Percentiles rank a stretch among this genome's conserved stretches.
phyloP scores from a whole-genome alignment of 2,888 invertebrate genomes.

The Erebia ligea region DNA sequence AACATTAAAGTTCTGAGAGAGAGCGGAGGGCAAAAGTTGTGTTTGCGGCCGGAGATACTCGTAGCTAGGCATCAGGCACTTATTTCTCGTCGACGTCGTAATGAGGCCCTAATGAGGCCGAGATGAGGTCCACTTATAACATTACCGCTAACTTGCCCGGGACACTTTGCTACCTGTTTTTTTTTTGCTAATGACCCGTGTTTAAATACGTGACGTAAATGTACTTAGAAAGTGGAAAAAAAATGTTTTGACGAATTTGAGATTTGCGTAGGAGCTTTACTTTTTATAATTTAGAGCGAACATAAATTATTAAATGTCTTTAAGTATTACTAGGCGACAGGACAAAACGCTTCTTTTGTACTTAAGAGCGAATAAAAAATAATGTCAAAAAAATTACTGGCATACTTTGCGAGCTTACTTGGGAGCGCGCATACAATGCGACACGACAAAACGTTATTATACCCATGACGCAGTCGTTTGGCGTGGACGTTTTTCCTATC shows the following conservation, averaged over 20 bases:
- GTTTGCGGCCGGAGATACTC: slow-evolving; percentile 3
- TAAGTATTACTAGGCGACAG: too few species aligned
- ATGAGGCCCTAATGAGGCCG: slow-evolving; percentile 42
- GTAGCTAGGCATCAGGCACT: not conserved
- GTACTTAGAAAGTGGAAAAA: not conserved
- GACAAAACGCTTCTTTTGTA: too few species aligned
- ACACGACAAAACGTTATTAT: too few species aligned
- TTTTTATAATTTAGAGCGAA: too few species aligned
- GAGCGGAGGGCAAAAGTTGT: not conserved
- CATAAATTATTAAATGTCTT: too few species aligned
- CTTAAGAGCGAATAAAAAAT: too few species aligned
- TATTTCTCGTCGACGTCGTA: slow-evolving; percentile 26
- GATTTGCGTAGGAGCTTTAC: not conserved
- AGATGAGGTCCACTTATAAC: slow-evolving; percentile 42
- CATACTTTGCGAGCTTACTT: too few species aligned
- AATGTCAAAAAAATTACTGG: too few species aligned
- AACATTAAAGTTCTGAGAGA: slow-evolving; percentile 7
- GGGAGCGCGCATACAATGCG: too few species aligned
- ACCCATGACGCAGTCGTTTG: too few species aligned
- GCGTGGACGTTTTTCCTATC: too few species aligned
- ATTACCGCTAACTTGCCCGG: slow-evolving; percentile 35
- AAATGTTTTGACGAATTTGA: not conserved
- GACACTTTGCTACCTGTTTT: slow-evolving; percentile 1
- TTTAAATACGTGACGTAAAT: slow-evolving; percentile 1
- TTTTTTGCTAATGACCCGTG: slow-evolving; percentile 10